Evolutionary conservation across 2,888 invertebrate genomes (phyloP), one percentile per base, ranked within the genome.

Genomic region (Alviniconcha strummeri): DNA sequence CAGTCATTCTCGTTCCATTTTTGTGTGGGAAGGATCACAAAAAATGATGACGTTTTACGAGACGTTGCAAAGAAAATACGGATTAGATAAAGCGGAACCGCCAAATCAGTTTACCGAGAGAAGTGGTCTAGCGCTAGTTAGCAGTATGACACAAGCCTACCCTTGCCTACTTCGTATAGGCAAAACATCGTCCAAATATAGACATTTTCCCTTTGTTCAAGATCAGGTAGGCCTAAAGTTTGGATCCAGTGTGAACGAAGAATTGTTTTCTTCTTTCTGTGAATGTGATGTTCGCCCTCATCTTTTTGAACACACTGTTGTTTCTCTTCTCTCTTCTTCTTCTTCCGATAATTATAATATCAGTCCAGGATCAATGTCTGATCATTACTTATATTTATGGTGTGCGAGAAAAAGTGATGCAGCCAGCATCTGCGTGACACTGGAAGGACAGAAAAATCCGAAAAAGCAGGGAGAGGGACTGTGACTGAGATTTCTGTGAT

Each of bases 111-210:
- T 54, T 13, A 17, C 15, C 52, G 17, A 75, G 5, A 54, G 52
- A 7, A 8, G 13, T 74, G 13, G 5, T 78, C 15, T 15, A 52
- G 19, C 52, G 36, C 17, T 19, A 55, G 4, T 56, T 19, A 52
- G 36, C 69, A 83, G 81, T 81, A 85, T 86, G 87, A 82, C 85
- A 52, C 82, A 87, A 84, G 75, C 80, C 9, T 57, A 88, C 3
- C 86, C 88, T 5, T 90, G 91, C 84, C 85, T 91, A 19, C 85
- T 88, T 60, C 84, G 91, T 60, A 60, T 89, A 17, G 90, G 90
- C 8, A 90, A 90, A 55, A 89, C 88, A 83, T 83, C 88, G 5
- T 90, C 90, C 79, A 91, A 90, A 80, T 87, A 90, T 83, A 89
- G 87, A 80, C 83, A 89, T 7, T 87, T 91, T 9, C 83, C 85